A percentile compares a stretch with the other conserved stretches of the same genome.
Conservation (phyloP, 2,113 vertebrate genomes). For the Nibea coibor region DNA sequence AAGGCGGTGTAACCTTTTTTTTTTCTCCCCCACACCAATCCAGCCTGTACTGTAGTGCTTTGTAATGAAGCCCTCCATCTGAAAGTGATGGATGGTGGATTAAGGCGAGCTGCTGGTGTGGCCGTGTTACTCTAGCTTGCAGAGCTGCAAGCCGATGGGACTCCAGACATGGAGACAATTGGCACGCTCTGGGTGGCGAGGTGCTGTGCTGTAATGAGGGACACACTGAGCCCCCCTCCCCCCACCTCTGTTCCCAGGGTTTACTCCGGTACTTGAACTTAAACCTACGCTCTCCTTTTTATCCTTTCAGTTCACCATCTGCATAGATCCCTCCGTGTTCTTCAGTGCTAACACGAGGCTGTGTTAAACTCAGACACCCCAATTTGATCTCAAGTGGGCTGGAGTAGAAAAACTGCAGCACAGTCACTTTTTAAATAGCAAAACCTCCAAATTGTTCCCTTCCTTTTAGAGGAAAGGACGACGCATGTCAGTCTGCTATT, state of each 20-base stretch:
- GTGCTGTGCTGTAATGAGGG: constrained; percentile 29
- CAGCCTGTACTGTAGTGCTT: constrained; percentile 49
- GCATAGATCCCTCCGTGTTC: too few relatives aligned
- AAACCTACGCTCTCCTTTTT: not conserved
- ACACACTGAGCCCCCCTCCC: not conserved
- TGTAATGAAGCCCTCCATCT: constrained; percentile 64
- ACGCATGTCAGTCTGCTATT: too few relatives aligned
- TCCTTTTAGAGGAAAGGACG: too few relatives aligned
- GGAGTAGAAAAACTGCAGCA: too few relatives aligned
- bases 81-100: constrained; percentile 77
- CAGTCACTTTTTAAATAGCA: too few relatives aligned
- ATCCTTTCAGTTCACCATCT: not conserved
- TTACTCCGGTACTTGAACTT: not conserved
- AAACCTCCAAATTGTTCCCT: too few relatives aligned
- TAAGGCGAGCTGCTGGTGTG: constrained; percentile 59
- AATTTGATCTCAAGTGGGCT: too few relatives aligned
- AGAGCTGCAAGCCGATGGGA: constrained; percentile 52
- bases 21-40: constrained; percentile 35
- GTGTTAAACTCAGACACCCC: too few relatives aligned
- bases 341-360: not conserved
- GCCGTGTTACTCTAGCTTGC: constrained; percentile 46
- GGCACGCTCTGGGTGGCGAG: constrained; percentile 52
- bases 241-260: not conserved
- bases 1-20: constrained; percentile 35
- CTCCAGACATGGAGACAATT: constrained; percentile 47